Base-by-base conservation (phyloP, 2,797 vertebrate genomes). In the Euthynnus affinis region DNA sequence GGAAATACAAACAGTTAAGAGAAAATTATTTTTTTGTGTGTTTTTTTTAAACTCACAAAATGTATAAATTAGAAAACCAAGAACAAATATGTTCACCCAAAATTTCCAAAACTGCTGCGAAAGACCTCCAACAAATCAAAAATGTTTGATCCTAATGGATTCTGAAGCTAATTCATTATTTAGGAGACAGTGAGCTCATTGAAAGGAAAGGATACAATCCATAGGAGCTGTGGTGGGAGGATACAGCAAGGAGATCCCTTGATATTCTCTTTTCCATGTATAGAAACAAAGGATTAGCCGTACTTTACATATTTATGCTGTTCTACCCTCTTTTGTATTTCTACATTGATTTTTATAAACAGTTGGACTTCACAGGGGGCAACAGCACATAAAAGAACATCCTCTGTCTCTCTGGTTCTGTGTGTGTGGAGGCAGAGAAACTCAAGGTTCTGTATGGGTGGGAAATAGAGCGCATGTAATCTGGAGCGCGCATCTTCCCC, bases 391-490 rank as follows among this genome's bases (percentile, higher is more conserved):
- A 74, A 88, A 85, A 89, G 71, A 91, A 77, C 87, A 78, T 87
- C 73, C 69, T 81, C 42, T 18, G 17, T 81, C 70, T 81, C 76
- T 75, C 66, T 82, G 83, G 57, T 88, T 83, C 87, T 91, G 81
- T 82, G 62, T 87, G 89, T 78, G 82, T 86, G 94, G 91, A 94
- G 88, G 95, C 94, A 95, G 95, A 96, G 94, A 92, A 95, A 95
- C 93, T 94, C 90, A 94, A 95, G 94, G 94, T 95, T 94, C 84
- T 88, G 89, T 89, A 90, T 90, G 87, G 88, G 87, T 87, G 91
- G 94, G 94, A 98, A 98, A 96, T 97, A 97, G 97, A 97, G 97
- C 97, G 93, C 95, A 94, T 82, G 96, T 97, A 98, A 98, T 97
- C 93, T 70, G 93, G 91, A 94, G 95, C 85, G 92, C 92, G 93